Conservation (phyloP, 1,140 invertebrate genomes). For the Megathymus violae region DNA sequence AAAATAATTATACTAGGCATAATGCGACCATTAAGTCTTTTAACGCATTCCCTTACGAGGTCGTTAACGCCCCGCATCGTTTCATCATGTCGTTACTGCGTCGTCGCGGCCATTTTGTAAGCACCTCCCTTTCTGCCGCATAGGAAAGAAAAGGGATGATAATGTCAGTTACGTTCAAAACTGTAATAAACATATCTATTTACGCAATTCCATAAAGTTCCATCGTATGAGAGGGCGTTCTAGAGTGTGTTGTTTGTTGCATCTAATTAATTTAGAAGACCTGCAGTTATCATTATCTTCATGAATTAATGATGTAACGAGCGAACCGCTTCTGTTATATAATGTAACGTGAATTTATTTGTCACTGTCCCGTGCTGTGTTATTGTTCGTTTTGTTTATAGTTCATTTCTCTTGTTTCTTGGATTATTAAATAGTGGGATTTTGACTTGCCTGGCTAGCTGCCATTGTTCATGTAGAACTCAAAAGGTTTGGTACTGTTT, state of each 20-base stretch:
- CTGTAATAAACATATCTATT: conserved; percentile 55
- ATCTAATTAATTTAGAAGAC: conserved; percentile 14
- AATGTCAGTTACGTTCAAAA: conserved; percentile 43
- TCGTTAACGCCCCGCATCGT: conserved; percentile 37
- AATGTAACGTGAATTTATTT: too few relatives aligned
- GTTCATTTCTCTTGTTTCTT: not conserved
- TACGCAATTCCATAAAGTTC: conserved; percentile 45
- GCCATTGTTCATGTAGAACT: too few relatives aligned
- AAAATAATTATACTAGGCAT: conserved; percentile 52
- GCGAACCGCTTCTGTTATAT: not conserved
- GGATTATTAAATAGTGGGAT: too few relatives aligned
- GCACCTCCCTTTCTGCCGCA: conserved; percentile 36
- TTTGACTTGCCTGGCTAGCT: too few relatives aligned
- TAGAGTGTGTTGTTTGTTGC: conserved; percentile 18
- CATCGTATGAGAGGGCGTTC: conserved; percentile 6
- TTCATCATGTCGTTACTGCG: conserved; percentile 38
- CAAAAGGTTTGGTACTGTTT: too few relatives aligned
- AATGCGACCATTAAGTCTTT: conserved; percentile 50
- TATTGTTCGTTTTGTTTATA: too few relatives aligned
- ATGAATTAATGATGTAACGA: not conserved
- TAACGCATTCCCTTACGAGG: conserved; percentile 49
- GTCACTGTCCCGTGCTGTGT: too few relatives aligned
- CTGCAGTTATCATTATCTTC: conserved; percentile 9
- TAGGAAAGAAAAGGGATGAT: conserved; percentile 32
- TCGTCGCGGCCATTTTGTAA: conserved; percentile 46